These are phyloP conservation scores for Salvator merianae DNA, from an alignment of 2,113 vertebrate genomes.

Conservation along the genomic window DNA sequence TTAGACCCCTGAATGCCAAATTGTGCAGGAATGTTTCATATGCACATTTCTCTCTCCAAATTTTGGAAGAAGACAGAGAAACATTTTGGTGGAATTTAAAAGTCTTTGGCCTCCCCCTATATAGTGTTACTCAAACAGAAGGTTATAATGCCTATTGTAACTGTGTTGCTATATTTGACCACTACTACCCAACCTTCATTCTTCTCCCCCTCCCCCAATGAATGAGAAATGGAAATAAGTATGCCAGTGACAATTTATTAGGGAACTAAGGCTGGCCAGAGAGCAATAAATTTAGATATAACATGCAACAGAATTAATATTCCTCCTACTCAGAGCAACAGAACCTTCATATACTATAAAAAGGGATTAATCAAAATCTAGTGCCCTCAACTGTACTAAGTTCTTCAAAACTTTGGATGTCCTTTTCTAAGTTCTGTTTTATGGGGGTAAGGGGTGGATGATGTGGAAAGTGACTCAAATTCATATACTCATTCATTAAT, in stretches of 20 bases:
- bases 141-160: too few species aligned
- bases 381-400: constrained; percentile 13
- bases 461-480: not conserved
- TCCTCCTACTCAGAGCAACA: constrained; percentile 32
- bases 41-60: too few species aligned
- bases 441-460: not conserved
- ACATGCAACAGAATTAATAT: constrained; percentile 20
- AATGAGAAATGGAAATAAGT: constrained; percentile 25
- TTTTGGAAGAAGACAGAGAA: too few species aligned
- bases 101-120: too few species aligned
- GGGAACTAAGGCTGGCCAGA: constrained; percentile 46
- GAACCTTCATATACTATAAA: constrained; percentile 46
- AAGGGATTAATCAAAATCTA: constrained; percentile 19
- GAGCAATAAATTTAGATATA: constrained; percentile 59
- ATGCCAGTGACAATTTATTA: constrained; percentile 27
- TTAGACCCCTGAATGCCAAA: not conserved
- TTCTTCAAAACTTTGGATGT: not conserved
- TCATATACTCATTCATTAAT: not conserved
- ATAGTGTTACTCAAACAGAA: too few species aligned
- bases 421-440: not conserved
- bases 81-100: too few species aligned
- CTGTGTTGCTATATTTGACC: too few species aligned
- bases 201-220: not conserved
- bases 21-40: not conserved
- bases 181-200: too few species aligned